Base-by-base conservation (phyloP, 2,797 vertebrate genomes). In the Pristis pectinata region DNA sequence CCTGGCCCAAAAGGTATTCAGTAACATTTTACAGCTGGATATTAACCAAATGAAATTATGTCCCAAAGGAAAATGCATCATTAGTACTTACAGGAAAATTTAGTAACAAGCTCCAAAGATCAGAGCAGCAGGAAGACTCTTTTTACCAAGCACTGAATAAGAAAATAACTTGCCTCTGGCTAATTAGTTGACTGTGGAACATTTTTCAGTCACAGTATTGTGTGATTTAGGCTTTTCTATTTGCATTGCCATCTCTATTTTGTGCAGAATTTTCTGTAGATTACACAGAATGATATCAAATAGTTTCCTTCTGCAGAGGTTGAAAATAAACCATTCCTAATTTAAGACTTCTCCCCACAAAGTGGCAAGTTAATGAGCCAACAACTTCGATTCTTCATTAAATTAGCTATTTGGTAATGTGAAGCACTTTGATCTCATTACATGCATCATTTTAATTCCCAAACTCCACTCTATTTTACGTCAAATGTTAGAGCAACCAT, bases 391-490 rank as follows among this genome's bases (percentile, higher is more conserved):
- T 89, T 87, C 56, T 34, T 61, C 56, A 61, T 61, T 89, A 89
- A 89, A n/a, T 61, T 89, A 61, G 83, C 56, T 17, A 64, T 22
- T 13, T 61, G 17, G 34, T 89, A 37, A 64, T 89, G 34, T 61
- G 59, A 89, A 64, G 15, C 56, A 64, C 34, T 89, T 89, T 89
- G 85, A 89, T 89, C 59, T 89, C 85, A 89, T 89, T 89, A 64
- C 56, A 89, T 22, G 56, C 6, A 89, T 89, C 59, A 61, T 7
- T 89, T n/a, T 61, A 89, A 37, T 37, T 89, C 34, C 13, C 85
- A 89, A 89, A 37, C 59, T 85, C 82, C 82, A 61, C 56, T 89
- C 56, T 64, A 64, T 37, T 89, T 64, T 30, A 64, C 56, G 34
- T 89, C 59, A 7, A 89, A 37, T 56, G 19, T 61, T n/a, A 61